Evolutionary conservation across 2,888 invertebrate species (phyloP), one percentile per base, ranked within the genome.

Genomic region (Machimus rusticus): DNA sequence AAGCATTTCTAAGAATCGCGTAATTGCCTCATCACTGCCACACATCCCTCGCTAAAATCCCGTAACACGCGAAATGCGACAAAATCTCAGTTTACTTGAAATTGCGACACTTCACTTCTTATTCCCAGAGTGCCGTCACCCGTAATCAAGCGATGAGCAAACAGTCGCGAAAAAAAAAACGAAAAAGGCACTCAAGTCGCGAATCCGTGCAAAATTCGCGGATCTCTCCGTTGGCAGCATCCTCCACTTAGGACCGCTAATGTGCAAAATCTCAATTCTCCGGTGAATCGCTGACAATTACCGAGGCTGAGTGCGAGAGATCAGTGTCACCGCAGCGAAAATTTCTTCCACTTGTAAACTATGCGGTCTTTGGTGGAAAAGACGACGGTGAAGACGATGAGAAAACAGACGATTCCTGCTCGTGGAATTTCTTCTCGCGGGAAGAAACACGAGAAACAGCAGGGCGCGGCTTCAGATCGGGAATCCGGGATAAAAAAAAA

Each of bases 261-360:
- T 81, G 51, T 81, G 55, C 55, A 55, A 81, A 81, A 81, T 81
- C 81, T 81, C 81, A 55, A 55, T 55, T 81, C 55, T 81, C 55
- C n/a, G 31, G 81, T 51, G 81, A 55, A 81, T 81, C 81, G 51
- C 55, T 55, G 81, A 51, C 81, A 81, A 81, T 81, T 81, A 81
- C 81, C 81, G 5, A 55, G 81, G 55, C 43, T 81, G 81, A 81
- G 34, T 34, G 55, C 51, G 51, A 81, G 51, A 81, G 81, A 81
- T 81, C 81, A 81, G 81, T 81, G 81, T 81, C 81, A 81, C 81
- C 81, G 28, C 66, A 66, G 66, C 9, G 51, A 23, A 34, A 55
- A 81, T 78, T 31, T 81, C 31, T 81, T 43, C 31, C 19, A 39
- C 81, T 31, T 81, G 51, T 81, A 81, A 31, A 34, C 34, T 34